Evolutionary conservation across 2,113 vertebrate genomes (phyloP), one percentile per base, ranked within the genome.

Genomic region (Emydura subglobosa): DNA sequence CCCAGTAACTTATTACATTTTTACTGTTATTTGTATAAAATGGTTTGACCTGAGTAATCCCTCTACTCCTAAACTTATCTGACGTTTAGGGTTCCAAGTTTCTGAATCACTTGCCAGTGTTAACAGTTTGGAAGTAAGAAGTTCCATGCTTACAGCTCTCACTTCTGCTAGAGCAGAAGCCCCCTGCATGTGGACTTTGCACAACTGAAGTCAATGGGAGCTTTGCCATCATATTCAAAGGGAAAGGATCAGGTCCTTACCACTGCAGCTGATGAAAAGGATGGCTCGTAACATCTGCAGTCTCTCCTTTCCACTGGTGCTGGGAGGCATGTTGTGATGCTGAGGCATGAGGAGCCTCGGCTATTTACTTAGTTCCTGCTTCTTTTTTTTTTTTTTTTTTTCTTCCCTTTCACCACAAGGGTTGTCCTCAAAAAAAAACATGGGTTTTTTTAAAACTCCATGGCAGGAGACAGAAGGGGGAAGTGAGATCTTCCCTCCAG

Each of bases 161-260:
- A 31, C 13, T 54, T 87, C 0, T 42, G 27, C 27, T 53, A n/a
- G 8, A 82, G 31, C 22, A n/a, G 11, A 82, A 80, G 25, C 17
- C 42, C 34, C 17, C 5, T 29, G 50, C 87, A 51, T 14, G 59
- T 47, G 50, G 14, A 76, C 13, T 42, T 51, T 78, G 53, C 50
- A 81, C 39, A 13, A 47, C 21, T 10, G 49, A 82, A 82, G 17
- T 53, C 55, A 81, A 5, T 82, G 44, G 49, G 84, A 55, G 72
- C 6, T 22, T 72, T 72, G 55, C 1, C 57, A 65, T 34, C 17
- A 82, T 86, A 91, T 61, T 61, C 42, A 91, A 0, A 16, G 29
- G 39, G 34, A 80, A 50, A 82, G 12, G 49, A 89, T 74, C n/a
- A 44, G 24, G 29, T 47, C 57, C 49, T 27, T 72, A 78, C 2